These are phyloP conservation scores for Gonioctena quinquepunctata DNA, from an alignment of 1,140 invertebrate genomes.

Conservation along the genomic window DNA sequence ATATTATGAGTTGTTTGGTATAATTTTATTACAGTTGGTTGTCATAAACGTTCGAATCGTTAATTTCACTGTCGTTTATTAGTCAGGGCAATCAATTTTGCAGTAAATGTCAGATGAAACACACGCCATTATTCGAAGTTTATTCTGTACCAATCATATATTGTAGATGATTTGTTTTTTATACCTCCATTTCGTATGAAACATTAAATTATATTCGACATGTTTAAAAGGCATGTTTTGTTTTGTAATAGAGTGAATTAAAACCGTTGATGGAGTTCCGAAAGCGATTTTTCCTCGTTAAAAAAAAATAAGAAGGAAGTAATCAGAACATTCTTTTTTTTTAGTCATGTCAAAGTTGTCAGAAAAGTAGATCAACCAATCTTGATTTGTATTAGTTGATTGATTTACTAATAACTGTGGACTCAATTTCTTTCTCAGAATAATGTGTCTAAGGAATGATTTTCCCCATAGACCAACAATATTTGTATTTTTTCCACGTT, in stretches of 20 bases:
- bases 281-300: neutral
- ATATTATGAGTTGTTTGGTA: conserved; percentile 9
- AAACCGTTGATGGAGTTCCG: too few relatives aligned
- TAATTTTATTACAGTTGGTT: conserved; percentile 4
- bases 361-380: too few relatives aligned
- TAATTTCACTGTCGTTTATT: conserved; percentile 3
- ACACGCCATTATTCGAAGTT: neutral
- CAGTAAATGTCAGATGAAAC: neutral
- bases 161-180: neutral
- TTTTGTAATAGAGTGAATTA: too few relatives aligned
- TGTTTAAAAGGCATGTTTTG: too few relatives aligned
- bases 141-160: neutral
- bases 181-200: too few relatives aligned
- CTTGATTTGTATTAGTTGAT: too few relatives aligned
- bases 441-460: neutral
- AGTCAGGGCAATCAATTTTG: neutral
- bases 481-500: neutral
- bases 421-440: too few relatives aligned
- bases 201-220: too few relatives aligned
- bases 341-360: too few relatives aligned
- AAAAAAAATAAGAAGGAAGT: too few relatives aligned
- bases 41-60: conserved; percentile 2
- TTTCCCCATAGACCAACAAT: neutral
- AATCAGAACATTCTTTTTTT: too few relatives aligned
- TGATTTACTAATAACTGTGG: too few relatives aligned